These are phyloP conservation scores for Panzeria rudis DNA, from an alignment of 2,888 invertebrate species.

Conservation along the genomic window DNA sequence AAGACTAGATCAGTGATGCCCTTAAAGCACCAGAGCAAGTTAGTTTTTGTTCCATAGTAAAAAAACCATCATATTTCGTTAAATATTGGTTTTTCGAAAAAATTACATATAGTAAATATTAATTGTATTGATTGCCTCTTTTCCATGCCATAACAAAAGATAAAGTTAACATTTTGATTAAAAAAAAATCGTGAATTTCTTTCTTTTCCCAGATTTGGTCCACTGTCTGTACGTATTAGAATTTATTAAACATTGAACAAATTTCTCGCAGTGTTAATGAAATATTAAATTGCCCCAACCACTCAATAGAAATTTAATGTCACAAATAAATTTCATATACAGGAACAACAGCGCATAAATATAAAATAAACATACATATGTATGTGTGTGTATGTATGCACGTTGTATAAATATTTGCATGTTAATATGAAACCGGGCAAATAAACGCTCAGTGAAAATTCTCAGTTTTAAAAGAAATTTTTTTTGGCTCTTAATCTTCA, in stretches of 20 bases:
- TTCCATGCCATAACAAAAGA: too few species aligned
- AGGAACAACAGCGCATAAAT: not conserved
- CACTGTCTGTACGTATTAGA: too few species aligned
- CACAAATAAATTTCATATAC: not conserved
- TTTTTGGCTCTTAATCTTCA: slow-evolving; percentile 31
- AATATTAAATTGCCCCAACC: not conserved
- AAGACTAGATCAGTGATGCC: too few species aligned
- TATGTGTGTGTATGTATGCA: not conserved
- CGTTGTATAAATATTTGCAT: slow-evolving; percentile 7
- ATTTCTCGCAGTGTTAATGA: not conserved
- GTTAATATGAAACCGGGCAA: not conserved
- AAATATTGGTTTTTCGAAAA: too few species aligned
- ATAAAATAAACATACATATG: not conserved
- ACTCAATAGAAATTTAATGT: slow-evolving; percentile 13
- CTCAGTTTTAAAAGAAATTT: slow-evolving; percentile 19
- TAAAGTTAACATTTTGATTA: too few species aligned
- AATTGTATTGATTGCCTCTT: too few species aligned
- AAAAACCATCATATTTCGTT: too few species aligned
- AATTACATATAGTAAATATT: too few species aligned
- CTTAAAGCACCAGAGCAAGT: too few species aligned
- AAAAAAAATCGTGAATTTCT: too few species aligned
- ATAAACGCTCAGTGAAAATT: not conserved
- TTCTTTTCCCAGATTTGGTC: too few species aligned
- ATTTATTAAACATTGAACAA: not conserved
- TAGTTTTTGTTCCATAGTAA: too few species aligned